These are phyloP conservation scores for Romanogobio albipinnatus DNA, from an alignment of 2,113 vertebrate species.

Conservation along the genomic window DNA sequence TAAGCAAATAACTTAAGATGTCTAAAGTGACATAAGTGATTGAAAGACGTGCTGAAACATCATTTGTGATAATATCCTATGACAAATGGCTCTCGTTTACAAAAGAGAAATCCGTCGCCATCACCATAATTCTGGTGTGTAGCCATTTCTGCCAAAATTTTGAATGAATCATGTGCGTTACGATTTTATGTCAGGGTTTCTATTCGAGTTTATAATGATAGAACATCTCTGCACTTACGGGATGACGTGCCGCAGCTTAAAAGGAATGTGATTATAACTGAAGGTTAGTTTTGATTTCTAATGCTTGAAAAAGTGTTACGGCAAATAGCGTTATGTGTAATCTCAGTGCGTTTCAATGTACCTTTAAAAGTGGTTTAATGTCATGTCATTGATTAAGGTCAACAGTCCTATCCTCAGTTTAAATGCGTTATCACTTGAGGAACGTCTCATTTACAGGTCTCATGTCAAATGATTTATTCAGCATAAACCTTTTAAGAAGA, in stretches of 20 bases:
- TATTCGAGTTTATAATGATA: constrained; percentile 14
- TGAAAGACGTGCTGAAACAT: constrained; percentile 24
- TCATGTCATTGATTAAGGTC: neutral
- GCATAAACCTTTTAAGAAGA: constrained; percentile 34
- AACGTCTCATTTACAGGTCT: constrained; percentile 2
- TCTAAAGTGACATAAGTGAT: constrained; percentile 3
- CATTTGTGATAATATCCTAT: neutral
- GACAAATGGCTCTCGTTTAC: constrained; percentile 12
- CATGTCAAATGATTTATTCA: constrained; percentile 10
- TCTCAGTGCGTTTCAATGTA: neutral
- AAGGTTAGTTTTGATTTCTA: neutral
- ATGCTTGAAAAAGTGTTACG: neutral
- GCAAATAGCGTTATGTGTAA: neutral
- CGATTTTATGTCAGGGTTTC: neutral
- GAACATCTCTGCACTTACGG: neutral
- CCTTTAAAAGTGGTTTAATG: constrained; percentile 14
- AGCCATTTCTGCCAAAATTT: constrained; percentile 3
- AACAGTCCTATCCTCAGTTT: neutral
- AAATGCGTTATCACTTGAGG: constrained; percentile 6
- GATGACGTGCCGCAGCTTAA: neutral
- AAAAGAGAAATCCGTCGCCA: neutral
- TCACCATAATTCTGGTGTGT: neutral
- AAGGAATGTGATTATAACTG: neutral
- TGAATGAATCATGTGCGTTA: neutral
- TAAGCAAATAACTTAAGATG: constrained; percentile 22